These are phyloP conservation scores for Neogobius melanostomus DNA, from an alignment of 2,113 vertebrate genomes.

Conservation along the genomic window DNA sequence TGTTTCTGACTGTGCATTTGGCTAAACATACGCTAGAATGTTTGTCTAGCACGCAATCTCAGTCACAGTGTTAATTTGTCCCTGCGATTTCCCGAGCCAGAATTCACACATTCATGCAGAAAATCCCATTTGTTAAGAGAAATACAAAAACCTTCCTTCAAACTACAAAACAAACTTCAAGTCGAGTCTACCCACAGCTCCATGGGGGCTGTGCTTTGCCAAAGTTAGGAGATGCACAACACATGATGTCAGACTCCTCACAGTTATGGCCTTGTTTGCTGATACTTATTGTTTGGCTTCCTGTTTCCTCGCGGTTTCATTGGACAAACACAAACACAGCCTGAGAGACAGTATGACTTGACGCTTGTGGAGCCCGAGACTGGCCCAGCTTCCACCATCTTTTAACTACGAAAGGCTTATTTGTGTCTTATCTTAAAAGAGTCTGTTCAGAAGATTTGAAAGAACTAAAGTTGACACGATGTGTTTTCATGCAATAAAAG, in stretches of 20 bases:
- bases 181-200: no score
- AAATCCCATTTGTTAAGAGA: slow-evolving; percentile 1
- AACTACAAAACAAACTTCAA: background rate
- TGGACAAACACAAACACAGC: slow-evolving; percentile 17
- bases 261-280: slow-evolving; percentile 17
- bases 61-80: slow-evolving; percentile 55
- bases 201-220: background rate
- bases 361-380: slow-evolving; percentile 7
- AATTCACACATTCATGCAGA: slow-evolving; percentile 2
- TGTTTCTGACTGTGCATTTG: slow-evolving; percentile 18
- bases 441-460: background rate
- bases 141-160: background rate
- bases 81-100: slow-evolving; percentile 58
- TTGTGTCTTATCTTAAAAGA: slow-evolving; percentile 7
- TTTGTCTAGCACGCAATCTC: slow-evolving; percentile 49
- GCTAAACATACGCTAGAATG: slow-evolving; percentile 23
- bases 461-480: background rate
- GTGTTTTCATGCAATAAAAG: background rate
- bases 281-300: slow-evolving; percentile 29
- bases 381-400: slow-evolving; percentile 12
- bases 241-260: slow-evolving; percentile 1
- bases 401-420: slow-evolving; percentile 14
- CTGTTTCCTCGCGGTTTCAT: slow-evolving; percentile 20
- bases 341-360: slow-evolving; percentile 7
- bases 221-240: background rate